Evolutionary conservation across 2,113 vertebrate species (phyloP).

Genomic region (Malurus melanocephalus): DNA sequence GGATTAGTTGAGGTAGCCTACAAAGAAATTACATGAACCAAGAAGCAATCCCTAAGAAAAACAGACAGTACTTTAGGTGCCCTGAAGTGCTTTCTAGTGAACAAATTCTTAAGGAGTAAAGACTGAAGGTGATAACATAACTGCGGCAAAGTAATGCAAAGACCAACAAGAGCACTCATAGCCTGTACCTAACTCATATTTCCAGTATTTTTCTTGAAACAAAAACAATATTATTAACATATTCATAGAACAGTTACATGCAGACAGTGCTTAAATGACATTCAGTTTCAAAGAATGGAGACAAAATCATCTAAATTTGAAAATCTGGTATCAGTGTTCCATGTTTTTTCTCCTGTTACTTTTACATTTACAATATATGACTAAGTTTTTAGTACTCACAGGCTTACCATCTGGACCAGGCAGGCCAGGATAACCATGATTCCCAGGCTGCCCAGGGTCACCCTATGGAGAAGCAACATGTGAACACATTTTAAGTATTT

Average conservation of each 20-base stretch:
- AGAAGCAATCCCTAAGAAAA: not conserved
- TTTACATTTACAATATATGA: slow-evolving; percentile 68
- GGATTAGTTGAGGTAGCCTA: not conserved
- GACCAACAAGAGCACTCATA: not conserved
- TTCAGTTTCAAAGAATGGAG: not conserved
- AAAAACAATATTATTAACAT: not conserved
- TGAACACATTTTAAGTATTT: not conserved
- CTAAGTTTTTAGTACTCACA: slow-evolving; percentile 98
- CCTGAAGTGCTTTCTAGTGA: not conserved
- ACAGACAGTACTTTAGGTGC: not conserved
- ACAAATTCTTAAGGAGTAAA: not conserved
- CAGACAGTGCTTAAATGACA: not conserved
- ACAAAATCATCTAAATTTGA: not conserved
- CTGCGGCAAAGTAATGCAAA: not conserved
- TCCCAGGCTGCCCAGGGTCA: slow-evolving; percentile 81
- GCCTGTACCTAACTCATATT: not conserved
- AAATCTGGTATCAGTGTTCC: not conserved
- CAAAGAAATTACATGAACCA: not conserved
- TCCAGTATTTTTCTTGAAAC: not conserved
- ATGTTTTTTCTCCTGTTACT: not conserved
- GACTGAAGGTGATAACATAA: not conserved
- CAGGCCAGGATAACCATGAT: slow-evolving; percentile 84
- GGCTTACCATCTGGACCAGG: slow-evolving; percentile 99
- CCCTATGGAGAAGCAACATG: slow-evolving; percentile 72
- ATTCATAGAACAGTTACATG: not conserved